Base-by-base conservation (phyloP, 2,113 vertebrate species). In the Lycocorax pyrrhopterus region DNA sequence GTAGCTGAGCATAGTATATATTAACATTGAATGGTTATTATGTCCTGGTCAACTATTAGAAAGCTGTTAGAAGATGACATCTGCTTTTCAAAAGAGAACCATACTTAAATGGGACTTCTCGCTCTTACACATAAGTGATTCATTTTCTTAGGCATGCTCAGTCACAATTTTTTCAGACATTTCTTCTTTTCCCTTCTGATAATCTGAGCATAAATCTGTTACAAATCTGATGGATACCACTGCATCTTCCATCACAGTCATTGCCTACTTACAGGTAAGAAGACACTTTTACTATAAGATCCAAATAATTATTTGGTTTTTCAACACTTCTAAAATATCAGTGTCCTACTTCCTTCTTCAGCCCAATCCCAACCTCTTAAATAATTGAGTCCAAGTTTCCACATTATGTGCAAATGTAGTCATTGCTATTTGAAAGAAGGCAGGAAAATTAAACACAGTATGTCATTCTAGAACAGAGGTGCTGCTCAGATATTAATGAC, bases 121-220 rank as follows among this genome's bases (percentile, higher is more conserved):
- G 43, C 13, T 86, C 58, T 60, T 91, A 63, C 89, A 68, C 58
- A 17, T 79, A 79, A 94, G 75, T 47, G 49, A 91, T 71, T 69
- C 39, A 72, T 23, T 33, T 74, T 93, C 87, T 75, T 84, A 90
- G 67, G 49, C 49, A n/a, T 69, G 46, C 69, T 71, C 41, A 27
- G 68, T 46, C 41, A 20, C 3, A 3, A 37, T 76, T 84, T 92
- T 96, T 96, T 95, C 72, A 86, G 93, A 80, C 27, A 46, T 72
- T 95, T 95, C 56, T 87, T 96, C 26, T 84, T 92, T 87, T 68
- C 74, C n/a, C 46, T 71, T 81, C 81, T 83, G 75, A 69, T 64
- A 93, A 80, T 77, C 52, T 76, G 89, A 41, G 14, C 44, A 64
- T 64, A 92, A 83, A 93, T 43, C 82, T 73, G 37, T n/a, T 86